These are phyloP conservation scores for Diceros bicornis DNA, from an alignment of 2,797 vertebrate genomes.

Conservation along the genomic window DNA sequence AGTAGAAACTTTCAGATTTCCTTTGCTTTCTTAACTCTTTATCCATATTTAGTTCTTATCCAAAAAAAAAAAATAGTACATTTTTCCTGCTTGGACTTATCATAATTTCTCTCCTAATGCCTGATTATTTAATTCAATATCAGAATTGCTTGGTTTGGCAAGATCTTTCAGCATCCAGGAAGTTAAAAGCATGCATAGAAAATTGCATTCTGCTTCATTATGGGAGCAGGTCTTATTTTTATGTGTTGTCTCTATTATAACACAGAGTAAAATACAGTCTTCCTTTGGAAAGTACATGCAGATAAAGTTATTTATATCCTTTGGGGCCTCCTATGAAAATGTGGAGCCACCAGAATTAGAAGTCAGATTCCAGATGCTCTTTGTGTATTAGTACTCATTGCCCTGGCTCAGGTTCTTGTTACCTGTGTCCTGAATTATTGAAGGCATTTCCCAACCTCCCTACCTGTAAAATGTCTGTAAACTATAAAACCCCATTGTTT, in stretches of 20 bases:
- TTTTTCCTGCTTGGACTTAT: background rate
- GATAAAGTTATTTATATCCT: background rate
- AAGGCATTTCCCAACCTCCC: background rate
- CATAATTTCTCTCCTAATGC: conserved; percentile 12
- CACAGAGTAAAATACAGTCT: background rate
- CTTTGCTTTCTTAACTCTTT: conserved; percentile 59
- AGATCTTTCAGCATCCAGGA: conserved; percentile 4
- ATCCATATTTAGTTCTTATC: background rate
- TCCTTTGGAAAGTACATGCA: background rate
- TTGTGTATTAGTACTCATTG: background rate
- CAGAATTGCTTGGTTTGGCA: conserved; percentile 53
- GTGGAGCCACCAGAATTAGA: background rate
- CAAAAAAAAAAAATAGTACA: background rate
- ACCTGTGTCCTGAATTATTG: background rate
- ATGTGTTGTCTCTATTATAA: background rate
- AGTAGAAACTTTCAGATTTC: background rate
- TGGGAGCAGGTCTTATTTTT: background rate
- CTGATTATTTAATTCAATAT: conserved; percentile 59
- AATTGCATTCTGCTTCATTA: background rate
- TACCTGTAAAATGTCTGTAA: background rate
- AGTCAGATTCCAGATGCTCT: background rate
- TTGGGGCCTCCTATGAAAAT: background rate
- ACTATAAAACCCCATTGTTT: background rate
- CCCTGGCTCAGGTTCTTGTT: background rate
- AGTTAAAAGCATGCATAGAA: conserved; percentile 30